phyloP scores from a whole-genome alignment of 64 coral and sea anemone species.

The Actinia tenebrosa region DNA sequence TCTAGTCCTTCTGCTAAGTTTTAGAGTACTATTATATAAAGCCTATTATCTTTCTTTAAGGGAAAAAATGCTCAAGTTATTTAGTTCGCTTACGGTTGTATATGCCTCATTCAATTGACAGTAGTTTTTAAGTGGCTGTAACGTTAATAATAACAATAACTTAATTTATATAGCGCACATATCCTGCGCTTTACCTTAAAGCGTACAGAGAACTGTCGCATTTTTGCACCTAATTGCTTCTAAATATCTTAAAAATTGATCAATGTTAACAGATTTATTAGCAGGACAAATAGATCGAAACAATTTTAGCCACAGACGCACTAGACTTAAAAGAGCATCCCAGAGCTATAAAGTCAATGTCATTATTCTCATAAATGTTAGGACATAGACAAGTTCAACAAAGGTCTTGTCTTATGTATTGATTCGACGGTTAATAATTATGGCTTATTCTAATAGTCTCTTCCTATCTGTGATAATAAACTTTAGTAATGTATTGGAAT shows the following conservation, averaged over 20 bases:
- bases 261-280: not conserved
- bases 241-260: not conserved
- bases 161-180: no score
- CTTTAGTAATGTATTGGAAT: not conserved
- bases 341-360: not conserved
- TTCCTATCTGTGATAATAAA: not conserved
- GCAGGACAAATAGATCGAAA: not conserved
- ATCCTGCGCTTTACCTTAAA: no score
- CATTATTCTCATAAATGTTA: not conserved
- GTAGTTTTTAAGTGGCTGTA: no score
- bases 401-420: not conserved
- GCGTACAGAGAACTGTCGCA: not conserved
- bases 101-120: no score
- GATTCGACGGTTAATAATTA: not conserved
- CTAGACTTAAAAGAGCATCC: not conserved
- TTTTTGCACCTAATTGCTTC: not conserved
- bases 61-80: no score
- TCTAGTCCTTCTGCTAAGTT: no score
- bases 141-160: no score
- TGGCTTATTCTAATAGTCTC: not conserved
- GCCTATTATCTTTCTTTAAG: no score
- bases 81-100: no score
- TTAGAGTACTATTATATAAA: no score
- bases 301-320: not conserved
- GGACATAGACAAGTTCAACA: not conserved